Conservation (phyloP, 2,797 vertebrate species). For the Pelodytes ibericus region DNA sequence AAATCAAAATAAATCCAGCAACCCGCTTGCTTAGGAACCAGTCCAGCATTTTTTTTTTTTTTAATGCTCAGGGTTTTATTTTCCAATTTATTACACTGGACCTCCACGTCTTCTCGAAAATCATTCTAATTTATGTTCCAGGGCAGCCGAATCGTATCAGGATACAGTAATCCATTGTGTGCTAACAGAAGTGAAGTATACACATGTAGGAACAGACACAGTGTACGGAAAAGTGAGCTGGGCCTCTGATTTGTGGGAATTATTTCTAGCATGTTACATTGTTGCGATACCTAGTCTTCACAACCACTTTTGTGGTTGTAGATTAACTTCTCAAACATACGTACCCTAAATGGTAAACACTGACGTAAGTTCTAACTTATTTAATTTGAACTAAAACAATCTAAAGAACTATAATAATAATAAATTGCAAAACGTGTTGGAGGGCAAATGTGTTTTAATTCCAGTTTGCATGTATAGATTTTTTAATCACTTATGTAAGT, state of each 20-base stretch:
- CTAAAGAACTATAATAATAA: not conserved
- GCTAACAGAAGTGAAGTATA: not conserved
- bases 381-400: no score
- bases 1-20: slow-evolving; percentile 41
- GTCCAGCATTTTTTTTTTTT: slow-evolving; percentile 25
- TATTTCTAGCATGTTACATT: no score
- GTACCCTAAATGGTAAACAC: no score
- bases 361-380: no score
- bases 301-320: no score
- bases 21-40: slow-evolving; percentile 32
- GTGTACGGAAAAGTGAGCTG: no score
- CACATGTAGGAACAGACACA: not conserved
- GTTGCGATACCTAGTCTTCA: no score
- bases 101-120: slow-evolving; percentile 2
- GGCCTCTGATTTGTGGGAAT: no score
- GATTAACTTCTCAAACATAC: no score
- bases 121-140: slow-evolving; percentile 26
- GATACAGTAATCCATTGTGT: slow-evolving; percentile 27
- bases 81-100: slow-evolving; percentile 16
- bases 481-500: slow-evolving; percentile 36
- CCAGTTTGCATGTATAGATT: slow-evolving; percentile 15
- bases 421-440: no score
- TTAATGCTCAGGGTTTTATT: slow-evolving; percentile 20
- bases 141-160: slow-evolving; percentile 15
- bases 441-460: not conserved